Base-by-base conservation (phyloP, 2,888 invertebrate species). In the Epinotia brunnichana region DNA sequence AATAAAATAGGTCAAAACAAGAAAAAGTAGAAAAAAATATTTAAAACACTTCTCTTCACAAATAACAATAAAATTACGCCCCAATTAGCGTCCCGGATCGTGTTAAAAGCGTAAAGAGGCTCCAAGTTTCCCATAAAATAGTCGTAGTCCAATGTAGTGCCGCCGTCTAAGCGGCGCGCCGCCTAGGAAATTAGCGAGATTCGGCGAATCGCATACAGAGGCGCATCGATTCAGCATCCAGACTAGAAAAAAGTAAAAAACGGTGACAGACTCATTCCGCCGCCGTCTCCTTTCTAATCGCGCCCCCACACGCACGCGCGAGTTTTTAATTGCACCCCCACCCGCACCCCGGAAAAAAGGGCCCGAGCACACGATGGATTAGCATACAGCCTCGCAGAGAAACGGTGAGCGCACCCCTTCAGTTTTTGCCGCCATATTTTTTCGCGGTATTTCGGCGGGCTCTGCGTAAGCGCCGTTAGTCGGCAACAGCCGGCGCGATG, bases 171-270 rank as follows among this genome's bases (percentile, higher is more conserved):
- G 53, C 51, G 54, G 19, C 29, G 29, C 67, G 67, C 56, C 53
- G 51, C 21, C 44, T 57, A 51, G 57, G 51, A 59, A 73, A 61
- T 53, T 59, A 70, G 64, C 64, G 39, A 41, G 56, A 54, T 29
- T 39, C 44, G 66, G 53, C 56, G 62, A 70, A 64, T 64, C 70
- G 63, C 70, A 70, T 64, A 39, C 56, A 61, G 72, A 61, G 61
- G 48, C 54, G 68, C 74, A 76, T 76, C 73, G 71, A 75, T 68
- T 77, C 71, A 70, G 74, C 73, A 70, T 78, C 79, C 90, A 91
- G 92, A 92, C 92, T 93, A 92, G 92, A 88, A 92, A 92, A 90
- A 89, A 88, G 88, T 87, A 89, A 90, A 92, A 91, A 90, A 89
- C 86, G 83, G 85, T 89, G 90, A 88, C 90, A 90, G 90, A 87